Percentiles rank a stretch among this genome's conserved stretches.
Evolutionary conservation across 2,797 vertebrate genomes (phyloP).

Genomic region (Eulemur rubriventer): DNA sequence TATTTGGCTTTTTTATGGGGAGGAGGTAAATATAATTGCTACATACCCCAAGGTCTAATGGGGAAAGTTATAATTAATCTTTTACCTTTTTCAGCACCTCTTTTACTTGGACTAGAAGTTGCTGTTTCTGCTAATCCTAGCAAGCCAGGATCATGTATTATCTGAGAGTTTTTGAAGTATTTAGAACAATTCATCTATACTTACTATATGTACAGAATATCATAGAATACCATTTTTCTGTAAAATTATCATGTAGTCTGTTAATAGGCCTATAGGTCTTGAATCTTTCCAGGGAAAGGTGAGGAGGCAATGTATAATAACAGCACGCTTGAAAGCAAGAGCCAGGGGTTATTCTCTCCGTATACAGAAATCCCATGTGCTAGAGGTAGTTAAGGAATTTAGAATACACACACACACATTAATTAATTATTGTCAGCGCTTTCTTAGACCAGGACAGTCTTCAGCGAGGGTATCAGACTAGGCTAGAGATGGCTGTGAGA

Average conservation of each 20-base stretch:
- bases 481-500: background rate
- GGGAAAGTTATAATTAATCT: background rate
- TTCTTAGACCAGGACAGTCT: background rate
- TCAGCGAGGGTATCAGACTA: background rate
- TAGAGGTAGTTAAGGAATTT: background rate
- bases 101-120: background rate
- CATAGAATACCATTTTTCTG: background rate
- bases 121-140: background rate
- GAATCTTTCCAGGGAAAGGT: background rate
- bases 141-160: background rate
- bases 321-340: background rate
- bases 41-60: background rate
- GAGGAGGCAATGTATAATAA: background rate
- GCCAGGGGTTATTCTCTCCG: background rate
- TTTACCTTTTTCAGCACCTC: background rate
- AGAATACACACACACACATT: background rate
- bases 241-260: background rate
- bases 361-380: background rate
- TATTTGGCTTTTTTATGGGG: constrained; percentile 2
- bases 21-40: background rate
- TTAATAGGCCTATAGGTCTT: background rate
- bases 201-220: background rate
- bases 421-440: background rate
- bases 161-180: background rate
- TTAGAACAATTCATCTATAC: background rate